A percentile compares a stretch with the other conserved stretches of the same genome.
Evolutionary conservation across 2,888 invertebrate species (phyloP).

Genomic region (Acleris sparsana): DNA sequence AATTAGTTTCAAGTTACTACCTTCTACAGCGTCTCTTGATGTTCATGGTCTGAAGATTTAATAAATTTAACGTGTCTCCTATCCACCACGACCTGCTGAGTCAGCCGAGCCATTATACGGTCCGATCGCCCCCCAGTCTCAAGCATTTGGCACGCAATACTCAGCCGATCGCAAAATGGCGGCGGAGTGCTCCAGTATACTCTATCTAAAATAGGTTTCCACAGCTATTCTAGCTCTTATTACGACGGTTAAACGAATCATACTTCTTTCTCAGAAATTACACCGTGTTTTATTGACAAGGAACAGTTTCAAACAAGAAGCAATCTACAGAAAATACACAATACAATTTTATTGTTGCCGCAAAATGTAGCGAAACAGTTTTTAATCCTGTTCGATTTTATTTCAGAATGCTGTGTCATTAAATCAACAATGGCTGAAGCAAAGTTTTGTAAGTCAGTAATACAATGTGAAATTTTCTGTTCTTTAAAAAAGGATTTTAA

Average conservation of each 20-base stretch:
- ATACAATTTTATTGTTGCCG: constrained; percentile 30
- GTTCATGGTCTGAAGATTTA: constrained; percentile 4
- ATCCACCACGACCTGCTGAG: constrained; percentile 19
- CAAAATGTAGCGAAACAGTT: constrained; percentile 20
- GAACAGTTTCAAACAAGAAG: constrained; percentile 33
- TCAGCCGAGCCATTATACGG: constrained; percentile 32
- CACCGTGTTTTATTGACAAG: constrained; percentile 27
- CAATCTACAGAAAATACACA: constrained; percentile 33
- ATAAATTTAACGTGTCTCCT: constrained; percentile 17
- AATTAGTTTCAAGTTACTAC: neutral
- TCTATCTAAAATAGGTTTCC: constrained; percentile 9
- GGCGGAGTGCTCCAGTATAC: constrained; percentile 16
- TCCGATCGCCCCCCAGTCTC: constrained; percentile 28
- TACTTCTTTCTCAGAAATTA: constrained; percentile 20
- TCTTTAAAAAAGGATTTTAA: constrained; percentile 22
- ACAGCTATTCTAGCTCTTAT: constrained; percentile 20
- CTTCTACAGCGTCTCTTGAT: constrained; percentile 15
- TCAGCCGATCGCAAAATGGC: constrained; percentile 32
- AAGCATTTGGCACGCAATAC: constrained; percentile 35
- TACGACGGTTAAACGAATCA: constrained; percentile 14
- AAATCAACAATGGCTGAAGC: constrained; percentile 14
- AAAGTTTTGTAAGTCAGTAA: constrained; percentile 3
- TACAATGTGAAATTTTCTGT: constrained; percentile 19
- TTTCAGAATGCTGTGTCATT: constrained; percentile 13
- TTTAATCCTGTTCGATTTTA: constrained; percentile 32